Evolutionary conservation across 2,113 vertebrate species (phyloP), one percentile per base, ranked within the genome.

Genomic region (Hyla sarda): DNA sequence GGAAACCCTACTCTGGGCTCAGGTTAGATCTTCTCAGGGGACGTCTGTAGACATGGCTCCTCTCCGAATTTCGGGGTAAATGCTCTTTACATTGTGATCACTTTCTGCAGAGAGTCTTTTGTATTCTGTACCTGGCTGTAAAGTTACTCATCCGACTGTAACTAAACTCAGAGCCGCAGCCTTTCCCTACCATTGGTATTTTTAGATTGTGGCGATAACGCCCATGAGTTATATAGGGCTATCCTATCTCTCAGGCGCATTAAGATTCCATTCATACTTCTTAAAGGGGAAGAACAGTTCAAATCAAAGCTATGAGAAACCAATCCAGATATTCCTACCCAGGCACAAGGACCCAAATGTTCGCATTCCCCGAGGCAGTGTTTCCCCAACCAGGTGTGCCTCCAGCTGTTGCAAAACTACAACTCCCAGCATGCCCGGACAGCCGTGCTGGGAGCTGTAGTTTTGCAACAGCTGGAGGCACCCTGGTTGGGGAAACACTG

Each of bases 41-140:
- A 5, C 48, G 13, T 50, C 48, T 23, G 54, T 1, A 17, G 7
- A 4, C 9, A 56, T 56, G 54, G 17, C 54, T 21, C 54, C 54
- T 21, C 11, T n/a, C n/a, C n/a, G n/a, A n/a, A n/a, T n/a, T n/a
- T n/a, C n/a, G n/a, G n/a, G n/a, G n/a, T 50, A 13, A 50, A 50
- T 50, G 13, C 48, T 2, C 11, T 6, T 50, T 50, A 50, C 12
- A 50, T 11, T n/a, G n/a, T n/a, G n/a, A n/a, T n/a, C n/a, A n/a
- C n/a, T n/a, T n/a, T n/a, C n/a, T n/a, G n/a, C n/a, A n/a, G n/a
- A n/a, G n/a, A n/a, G n/a, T n/a, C n/a, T n/a, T n/a, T n/a, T n/a
- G n/a, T 19, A 76, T 32, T 50, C 54, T 76, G 74, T 52, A 54
- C 41, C 48, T 30, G 74, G 16, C 75, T 54, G 47, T 76, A 47